phyloP scores from a whole-genome alignment of 2,113 vertebrate genomes.

The Dryoscopus gambensis region DNA sequence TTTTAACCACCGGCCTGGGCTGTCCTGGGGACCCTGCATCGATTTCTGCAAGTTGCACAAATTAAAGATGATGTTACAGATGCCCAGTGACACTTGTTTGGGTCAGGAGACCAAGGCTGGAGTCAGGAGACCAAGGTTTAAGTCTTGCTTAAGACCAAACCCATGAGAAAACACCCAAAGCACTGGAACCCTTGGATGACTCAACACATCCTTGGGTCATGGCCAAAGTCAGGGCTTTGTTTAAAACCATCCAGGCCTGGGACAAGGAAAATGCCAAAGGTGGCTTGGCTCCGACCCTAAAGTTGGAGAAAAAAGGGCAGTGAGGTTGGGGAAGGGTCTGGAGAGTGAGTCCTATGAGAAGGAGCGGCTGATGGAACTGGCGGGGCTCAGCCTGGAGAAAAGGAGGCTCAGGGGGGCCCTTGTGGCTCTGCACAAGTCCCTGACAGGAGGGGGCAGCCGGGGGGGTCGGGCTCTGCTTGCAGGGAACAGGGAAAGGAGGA shows the following conservation, averaged over 20 bases:
- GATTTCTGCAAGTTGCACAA: neutral
- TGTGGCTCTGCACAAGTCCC: neutral
- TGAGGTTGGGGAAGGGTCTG: neutral
- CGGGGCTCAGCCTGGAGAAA: neutral
- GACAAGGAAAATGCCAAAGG: neutral
- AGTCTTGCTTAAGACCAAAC: neutral
- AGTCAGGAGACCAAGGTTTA: neutral
- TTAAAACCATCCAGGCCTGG: neutral
- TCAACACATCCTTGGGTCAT: neutral
- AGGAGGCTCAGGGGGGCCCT: neutral
- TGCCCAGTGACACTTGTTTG: neutral
- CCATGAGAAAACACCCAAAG: neutral
- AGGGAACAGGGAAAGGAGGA: neutral
- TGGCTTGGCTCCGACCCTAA: neutral
- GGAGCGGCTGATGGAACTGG: neutral
- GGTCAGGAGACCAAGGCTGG: neutral
- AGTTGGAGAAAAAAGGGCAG: neutral
- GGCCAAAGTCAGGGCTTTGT: fast-evolving
- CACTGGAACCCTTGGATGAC: neutral
- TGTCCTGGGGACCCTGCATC: neutral
- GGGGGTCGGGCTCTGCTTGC: fast-evolving
- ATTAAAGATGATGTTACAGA: neutral
- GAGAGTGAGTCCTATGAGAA: neutral
- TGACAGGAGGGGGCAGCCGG: neutral
- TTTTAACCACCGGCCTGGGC: neutral